Evolutionary conservation across 1,140 invertebrate species (phyloP), one percentile per base, ranked within the genome.

Genomic region (Augochlora pura): DNA sequence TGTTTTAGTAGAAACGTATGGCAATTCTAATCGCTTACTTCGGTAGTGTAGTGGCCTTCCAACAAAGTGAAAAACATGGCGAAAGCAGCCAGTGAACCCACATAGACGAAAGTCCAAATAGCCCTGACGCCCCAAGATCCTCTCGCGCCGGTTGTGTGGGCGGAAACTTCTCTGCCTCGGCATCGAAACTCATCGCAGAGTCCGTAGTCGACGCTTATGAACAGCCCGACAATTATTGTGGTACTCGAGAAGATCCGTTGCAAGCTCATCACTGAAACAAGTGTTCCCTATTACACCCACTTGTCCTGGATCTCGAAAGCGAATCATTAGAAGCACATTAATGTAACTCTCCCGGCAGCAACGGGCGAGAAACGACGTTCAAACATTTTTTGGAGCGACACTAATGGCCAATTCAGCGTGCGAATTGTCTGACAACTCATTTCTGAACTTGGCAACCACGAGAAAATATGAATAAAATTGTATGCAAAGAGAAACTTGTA

Each of bases 181-280:
- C 95, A 95, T 54, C 94, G 92, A 88, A 95, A 95, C 85, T 95
- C 93, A 87, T 95, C 94, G 82, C 94, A 95, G 25, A 95, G 89
- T 42, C 94, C 94, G 83, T 95, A 95, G 88, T 95, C 94, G 14
- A 95, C 94, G 81, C 94, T 93, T 76, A 95, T 94, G 87, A 95
- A 95, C 10, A 95, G 85, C 32, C 94, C 94, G 32, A 94, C 93
- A 70, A 94, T 94, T 77, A 94, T 94, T 2, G 94, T 94, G 12
- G 94, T 94, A 42, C 93, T 93, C 10, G 94, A 94, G 82, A 95
- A 95, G 76, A 95, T 94, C 80, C 94, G 91, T 70, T 94, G 94
- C 42, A 95, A 87, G 54, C 94, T 94, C 93, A 95, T 94, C 90
- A 94, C 94, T 95, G 87, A 21, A 93, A 92, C 67, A 62, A 65